Percentiles rank a stretch among this genome's conserved stretches.
Conservation (phyloP, 2,888 invertebrate species). For the Euplagia quadripunctaria region DNA sequence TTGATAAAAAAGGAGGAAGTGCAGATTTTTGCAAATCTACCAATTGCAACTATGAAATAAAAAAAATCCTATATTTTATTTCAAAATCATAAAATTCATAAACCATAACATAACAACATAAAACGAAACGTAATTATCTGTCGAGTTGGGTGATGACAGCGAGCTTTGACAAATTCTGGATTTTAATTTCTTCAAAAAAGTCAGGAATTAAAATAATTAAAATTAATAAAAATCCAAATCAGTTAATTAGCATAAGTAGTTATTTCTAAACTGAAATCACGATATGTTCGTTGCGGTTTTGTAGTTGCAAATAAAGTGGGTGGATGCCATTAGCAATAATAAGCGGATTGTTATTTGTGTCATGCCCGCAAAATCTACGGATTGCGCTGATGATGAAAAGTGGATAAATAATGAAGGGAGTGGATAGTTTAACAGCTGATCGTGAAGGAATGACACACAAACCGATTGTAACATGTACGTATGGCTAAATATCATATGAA, state of each 20-base stretch:
- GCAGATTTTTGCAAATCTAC: too few relatives aligned
- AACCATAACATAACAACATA: constrained; percentile 17
- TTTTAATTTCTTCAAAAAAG: constrained; percentile 62
- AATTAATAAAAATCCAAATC: constrained; percentile 38
- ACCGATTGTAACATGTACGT: constrained; percentile 92
- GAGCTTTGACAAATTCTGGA: constrained; percentile 72
- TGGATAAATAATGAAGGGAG: constrained; percentile 88
- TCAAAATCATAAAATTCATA: not conserved
- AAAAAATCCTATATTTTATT: not conserved
- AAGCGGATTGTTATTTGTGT: constrained; percentile 75
- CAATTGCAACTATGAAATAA: too few relatives aligned
- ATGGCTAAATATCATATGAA: constrained; percentile 9
- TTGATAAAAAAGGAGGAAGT: too few relatives aligned
- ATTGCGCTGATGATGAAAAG: constrained; percentile 77
- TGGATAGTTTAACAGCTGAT: constrained; percentile 80
- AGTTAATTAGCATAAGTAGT: constrained; percentile 26
- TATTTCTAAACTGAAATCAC: constrained; percentile 20
- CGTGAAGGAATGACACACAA: constrained; percentile 89
- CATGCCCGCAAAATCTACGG: constrained; percentile 75
- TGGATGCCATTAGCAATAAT: constrained; percentile 68
- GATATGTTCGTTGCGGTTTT: constrained; percentile 34
- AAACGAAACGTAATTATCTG: constrained; percentile 61
- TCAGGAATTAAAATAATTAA: constrained; percentile 52
- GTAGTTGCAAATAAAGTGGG: constrained; percentile 72
- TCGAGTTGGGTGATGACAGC: constrained; percentile 76